Evolutionary conservation across 2,797 vertebrate species (phyloP), one percentile per base, ranked within the genome.

Genomic region (Fringilla coelebs): DNA sequence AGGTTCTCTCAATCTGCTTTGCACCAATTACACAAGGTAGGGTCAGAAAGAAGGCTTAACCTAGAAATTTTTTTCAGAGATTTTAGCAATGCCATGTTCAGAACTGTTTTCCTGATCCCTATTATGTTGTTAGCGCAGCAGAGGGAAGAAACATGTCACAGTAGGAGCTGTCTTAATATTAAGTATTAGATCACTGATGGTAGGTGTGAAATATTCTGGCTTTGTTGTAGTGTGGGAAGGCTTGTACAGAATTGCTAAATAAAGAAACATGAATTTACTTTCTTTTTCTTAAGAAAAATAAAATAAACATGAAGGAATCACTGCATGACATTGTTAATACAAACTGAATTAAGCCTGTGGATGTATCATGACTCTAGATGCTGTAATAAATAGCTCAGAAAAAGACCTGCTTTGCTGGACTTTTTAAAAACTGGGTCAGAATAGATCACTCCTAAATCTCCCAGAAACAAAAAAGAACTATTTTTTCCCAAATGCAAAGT

Each of bases 51-150:
- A 90, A 92, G 86, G 70, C 63, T 97, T 89, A 89, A 82, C 67
- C 88, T 89, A 83, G 81, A 94, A 51, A 49, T 88, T 94, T 90
- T 96, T 88, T 85, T 38, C 88, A 94, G 73, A 79, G 76, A 86
- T 95, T 97, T 95, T 95, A 96, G 77, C 91, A 91, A 74, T 60
- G 46, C 71, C 85, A 51, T 76, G 43, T 93, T 96, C 77, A 82
- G 90, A 86, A 88, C 81, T 63, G 77, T 95, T 97, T 97, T 97
- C 74, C 82, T 97, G 93, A 97, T 97, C 90, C 79, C 54, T 91
- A 93, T 97, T 97, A 97, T 95, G 92, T 92, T 96, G 94, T 96
- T 97, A 98, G 95, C 91, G 89, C 92, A 96, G 89, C 88, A 96
- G 78, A 98, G 81, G 82, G 92, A 98, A 97, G 71, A 97, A 90